phyloP scores from a whole-genome alignment of 2,113 vertebrate genomes.

The Brachyhypopomus occidentalis region DNA sequence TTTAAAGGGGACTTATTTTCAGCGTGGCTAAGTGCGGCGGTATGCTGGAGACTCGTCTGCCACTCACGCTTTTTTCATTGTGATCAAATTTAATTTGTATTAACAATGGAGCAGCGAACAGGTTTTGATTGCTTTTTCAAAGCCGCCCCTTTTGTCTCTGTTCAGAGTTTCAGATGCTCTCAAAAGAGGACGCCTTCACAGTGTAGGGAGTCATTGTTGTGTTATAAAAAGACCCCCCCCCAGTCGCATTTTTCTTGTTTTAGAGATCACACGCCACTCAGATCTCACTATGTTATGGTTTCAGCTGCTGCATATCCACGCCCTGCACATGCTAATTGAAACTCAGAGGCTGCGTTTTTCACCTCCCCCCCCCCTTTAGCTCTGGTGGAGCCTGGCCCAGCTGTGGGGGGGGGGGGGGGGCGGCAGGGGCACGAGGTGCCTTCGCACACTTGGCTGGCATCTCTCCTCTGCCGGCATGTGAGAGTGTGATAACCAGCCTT shows the following conservation, averaged over 20 bases:
- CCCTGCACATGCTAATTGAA: conserved; percentile 39
- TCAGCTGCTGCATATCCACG: neutral
- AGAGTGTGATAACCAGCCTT: conserved; percentile 69
- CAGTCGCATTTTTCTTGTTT: conserved; percentile 9
- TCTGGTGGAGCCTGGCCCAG: conserved; percentile 49
- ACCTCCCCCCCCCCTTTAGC: neutral
- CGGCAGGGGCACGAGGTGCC: conserved; percentile 49
- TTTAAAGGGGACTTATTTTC: conserved; percentile 13
- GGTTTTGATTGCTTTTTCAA: conserved; percentile 5
- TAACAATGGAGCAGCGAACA: neutral
- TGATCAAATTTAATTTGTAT: neutral
- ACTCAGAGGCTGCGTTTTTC: conserved; percentile 28
- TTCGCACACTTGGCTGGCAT: conserved; percentile 65
- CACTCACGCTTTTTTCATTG: neutral
- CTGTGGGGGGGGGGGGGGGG: conserved; percentile 10
- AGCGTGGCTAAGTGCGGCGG: neutral
- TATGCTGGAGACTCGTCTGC: neutral
- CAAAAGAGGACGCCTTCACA: neutral
- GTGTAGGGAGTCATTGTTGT: neutral
- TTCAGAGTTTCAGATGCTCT: neutral
- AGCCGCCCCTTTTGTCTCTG: neutral
- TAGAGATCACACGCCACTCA: neutral
- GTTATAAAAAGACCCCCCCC: neutral
- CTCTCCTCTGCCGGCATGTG: conserved; percentile 66
- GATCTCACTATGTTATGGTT: neutral